These are phyloP conservation scores for Siniperca obscura DNA, from an alignment of 2,797 vertebrate species.

Conservation along the genomic window DNA sequence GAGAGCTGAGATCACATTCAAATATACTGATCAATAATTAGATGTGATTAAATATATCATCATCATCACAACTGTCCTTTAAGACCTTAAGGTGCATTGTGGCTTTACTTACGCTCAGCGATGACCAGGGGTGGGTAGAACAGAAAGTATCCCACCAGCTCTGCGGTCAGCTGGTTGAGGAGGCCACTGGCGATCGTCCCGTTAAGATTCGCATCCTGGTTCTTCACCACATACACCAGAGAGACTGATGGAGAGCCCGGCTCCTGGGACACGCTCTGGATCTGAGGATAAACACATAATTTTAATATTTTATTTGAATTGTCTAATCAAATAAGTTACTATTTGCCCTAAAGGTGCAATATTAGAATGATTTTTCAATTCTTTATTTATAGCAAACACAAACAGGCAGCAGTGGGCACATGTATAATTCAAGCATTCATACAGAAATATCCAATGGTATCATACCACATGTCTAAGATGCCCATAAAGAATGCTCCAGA, in stretches of 20 bases:
- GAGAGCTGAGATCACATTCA: background rate
- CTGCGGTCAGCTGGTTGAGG: constrained; percentile 94
- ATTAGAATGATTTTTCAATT: constrained; percentile 7
- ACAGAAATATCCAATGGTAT: constrained; percentile 32
- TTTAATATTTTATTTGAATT: constrained; percentile 24
- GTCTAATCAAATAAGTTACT: background rate
- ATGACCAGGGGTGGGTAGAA: constrained; percentile 95
- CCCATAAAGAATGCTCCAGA: constrained; percentile 58
- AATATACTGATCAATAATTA: constrained; percentile 17
- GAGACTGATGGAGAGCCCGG: constrained; percentile 89
- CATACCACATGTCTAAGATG: constrained; percentile 28
- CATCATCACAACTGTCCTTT: background rate
- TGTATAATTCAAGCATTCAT: constrained; percentile 59
- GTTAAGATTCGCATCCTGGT: constrained; percentile 90
- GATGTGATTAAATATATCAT: background rate
- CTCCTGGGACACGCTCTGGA: constrained; percentile 90
- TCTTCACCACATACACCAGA: constrained; percentile 94
- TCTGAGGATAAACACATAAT: constrained; percentile 79
- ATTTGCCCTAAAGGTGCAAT: background rate
- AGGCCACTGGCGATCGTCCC: constrained; percentile 93
- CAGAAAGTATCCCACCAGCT: constrained; percentile 97
- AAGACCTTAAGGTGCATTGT: background rate
- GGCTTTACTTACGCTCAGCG: constrained; percentile 92
- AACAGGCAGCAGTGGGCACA: constrained; percentile 11
- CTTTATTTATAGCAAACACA: constrained; percentile 28